These are phyloP conservation scores for Pachyuromys duprasi DNA, from an alignment of 2,797 vertebrate genomes.

Conservation along the genomic window DNA sequence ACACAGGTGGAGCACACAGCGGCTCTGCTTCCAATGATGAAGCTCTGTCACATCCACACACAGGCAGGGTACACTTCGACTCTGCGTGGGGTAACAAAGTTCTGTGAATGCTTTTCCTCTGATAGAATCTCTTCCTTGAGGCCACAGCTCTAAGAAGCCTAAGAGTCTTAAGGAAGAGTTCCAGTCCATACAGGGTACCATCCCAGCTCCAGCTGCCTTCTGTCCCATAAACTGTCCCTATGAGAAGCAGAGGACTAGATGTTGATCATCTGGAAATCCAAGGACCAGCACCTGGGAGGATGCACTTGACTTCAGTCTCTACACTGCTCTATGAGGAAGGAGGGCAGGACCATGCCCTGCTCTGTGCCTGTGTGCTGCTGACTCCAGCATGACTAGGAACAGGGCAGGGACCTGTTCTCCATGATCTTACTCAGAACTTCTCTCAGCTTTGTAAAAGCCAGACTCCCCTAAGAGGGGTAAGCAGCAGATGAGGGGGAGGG, in stretches of 20 bases:
- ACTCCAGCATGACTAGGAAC: neutral
- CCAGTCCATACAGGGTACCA: neutral
- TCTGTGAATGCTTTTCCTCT: neutral
- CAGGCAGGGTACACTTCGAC: neutral
- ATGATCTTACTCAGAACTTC: neutral
- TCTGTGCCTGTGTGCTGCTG: neutral
- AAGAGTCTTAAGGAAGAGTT: neutral
- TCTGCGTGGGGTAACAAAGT: neutral
- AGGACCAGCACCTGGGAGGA: neutral
- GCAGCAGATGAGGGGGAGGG: neutral
- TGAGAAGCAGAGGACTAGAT: neutral
- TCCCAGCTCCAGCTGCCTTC: neutral
- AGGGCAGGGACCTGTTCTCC: neutral
- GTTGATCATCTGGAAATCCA: neutral
- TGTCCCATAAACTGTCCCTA: neutral
- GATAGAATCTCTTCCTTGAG: neutral
- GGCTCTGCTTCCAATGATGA: neutral
- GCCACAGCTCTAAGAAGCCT: neutral
- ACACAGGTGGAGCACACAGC: neutral
- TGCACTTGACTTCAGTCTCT: too few relatives aligned
- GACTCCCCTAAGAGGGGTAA: neutral
- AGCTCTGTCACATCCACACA: neutral
- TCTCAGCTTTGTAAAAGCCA: conserved; percentile 1
- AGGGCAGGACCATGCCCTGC: neutral
- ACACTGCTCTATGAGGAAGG: neutral